These are phyloP conservation scores for Norana najaformis DNA, from an alignment of 2,888 invertebrate species.

Conservation along the genomic window DNA sequence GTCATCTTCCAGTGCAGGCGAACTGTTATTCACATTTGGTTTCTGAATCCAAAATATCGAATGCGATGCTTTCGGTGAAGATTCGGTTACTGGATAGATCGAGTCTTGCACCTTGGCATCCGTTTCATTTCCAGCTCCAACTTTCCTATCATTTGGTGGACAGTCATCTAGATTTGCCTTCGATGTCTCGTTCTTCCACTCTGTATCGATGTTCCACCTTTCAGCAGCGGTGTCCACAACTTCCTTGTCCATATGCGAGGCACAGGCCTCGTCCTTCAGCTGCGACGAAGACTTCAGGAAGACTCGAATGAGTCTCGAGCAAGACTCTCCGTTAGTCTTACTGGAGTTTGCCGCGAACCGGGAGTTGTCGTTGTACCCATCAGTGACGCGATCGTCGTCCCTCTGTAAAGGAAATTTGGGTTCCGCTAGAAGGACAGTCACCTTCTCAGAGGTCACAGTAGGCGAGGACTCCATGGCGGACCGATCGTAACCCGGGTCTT, in stretches of 20 bases:
- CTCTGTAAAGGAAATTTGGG: neutral
- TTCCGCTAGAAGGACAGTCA: neutral
- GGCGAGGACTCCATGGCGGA: neutral
- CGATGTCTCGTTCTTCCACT: neutral
- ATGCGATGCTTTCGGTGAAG: neutral
- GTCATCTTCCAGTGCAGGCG: neutral
- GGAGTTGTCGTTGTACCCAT: neutral
- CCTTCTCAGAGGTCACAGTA: neutral
- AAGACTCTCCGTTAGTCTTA: neutral
- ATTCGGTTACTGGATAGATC: neutral
- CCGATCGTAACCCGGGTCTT: neutral
- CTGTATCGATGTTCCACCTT: neutral
- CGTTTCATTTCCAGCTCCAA: neutral
- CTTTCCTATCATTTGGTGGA: neutral
- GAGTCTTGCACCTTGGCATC: neutral
- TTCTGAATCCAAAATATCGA: neutral
- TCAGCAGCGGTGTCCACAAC: neutral
- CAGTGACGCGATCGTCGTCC: neutral
- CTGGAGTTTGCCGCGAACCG: neutral
- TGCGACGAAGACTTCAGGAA: constrained; percentile 15
- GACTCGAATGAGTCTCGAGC: constrained; percentile 14
- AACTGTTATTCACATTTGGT: neutral
- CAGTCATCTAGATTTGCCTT: neutral
- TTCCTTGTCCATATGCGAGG: neutral
- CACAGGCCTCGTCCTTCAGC: neutral